Conservation (phyloP, 2,888 invertebrate genomes). For the Pomacea canaliculata region DNA sequence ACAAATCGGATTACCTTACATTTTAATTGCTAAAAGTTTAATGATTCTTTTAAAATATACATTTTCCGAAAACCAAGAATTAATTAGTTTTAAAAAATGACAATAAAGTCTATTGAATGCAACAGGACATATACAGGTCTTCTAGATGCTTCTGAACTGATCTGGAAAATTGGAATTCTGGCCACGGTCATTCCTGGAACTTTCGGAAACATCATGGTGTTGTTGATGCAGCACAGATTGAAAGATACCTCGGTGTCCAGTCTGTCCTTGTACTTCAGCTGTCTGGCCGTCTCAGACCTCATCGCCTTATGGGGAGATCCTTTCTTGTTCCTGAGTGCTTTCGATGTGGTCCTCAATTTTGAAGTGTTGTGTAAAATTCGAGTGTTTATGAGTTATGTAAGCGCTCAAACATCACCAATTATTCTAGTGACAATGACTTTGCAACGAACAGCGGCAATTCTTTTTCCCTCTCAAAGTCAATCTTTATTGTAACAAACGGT, state of each 20-base stretch:
- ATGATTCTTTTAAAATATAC: too few species aligned
- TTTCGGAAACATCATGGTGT: slow-evolving; percentile 12
- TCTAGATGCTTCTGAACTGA: not conserved
- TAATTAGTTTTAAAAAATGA: too few species aligned
- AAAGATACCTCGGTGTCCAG: not conserved
- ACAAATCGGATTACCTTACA: too few species aligned
- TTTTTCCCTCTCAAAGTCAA: slow-evolving; percentile 9
- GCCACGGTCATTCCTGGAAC: not conserved
- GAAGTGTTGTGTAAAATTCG: slow-evolving; percentile 26
- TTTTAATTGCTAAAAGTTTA: too few species aligned
- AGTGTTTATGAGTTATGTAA: slow-evolving; percentile 9
- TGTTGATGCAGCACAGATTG: slow-evolving; percentile 2
- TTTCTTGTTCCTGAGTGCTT: slow-evolving; percentile 9
- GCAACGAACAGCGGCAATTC: slow-evolving; percentile 17
- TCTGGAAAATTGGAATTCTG: slow-evolving; percentile 4
- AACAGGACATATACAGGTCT: not conserved
- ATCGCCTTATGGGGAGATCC: slow-evolving; percentile 21
- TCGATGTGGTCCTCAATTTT: slow-evolving; percentile 3
- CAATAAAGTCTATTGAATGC: too few species aligned
- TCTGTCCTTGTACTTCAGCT: too few species aligned
- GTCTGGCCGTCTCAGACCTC: too few species aligned
- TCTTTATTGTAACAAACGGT: too few species aligned
- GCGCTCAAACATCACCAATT: slow-evolving; percentile 21
- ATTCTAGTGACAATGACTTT: slow-evolving; percentile 31
- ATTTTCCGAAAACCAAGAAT: too few species aligned